Conservation (phyloP, 2,797 vertebrate species). For the Tamandua tetradactyla region DNA sequence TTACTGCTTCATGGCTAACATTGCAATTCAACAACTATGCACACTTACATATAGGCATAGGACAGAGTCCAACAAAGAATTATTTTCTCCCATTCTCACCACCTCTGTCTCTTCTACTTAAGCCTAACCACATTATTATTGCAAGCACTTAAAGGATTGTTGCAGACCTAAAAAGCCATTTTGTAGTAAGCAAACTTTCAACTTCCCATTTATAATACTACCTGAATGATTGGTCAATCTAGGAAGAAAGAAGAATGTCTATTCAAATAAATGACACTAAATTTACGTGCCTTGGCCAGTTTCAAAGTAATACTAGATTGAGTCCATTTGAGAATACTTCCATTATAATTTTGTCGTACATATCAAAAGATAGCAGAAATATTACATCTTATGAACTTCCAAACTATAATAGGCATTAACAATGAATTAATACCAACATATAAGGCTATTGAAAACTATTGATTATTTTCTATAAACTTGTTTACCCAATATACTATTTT, state of each 20-base stretch:
- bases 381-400: not conserved
- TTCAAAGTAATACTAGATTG: constrained; percentile 6
- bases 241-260: not conserved
- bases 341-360: not conserved
- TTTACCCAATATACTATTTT: not conserved
- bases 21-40: not conserved
- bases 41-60: not conserved
- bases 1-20: not conserved
- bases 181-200: not conserved
- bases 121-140: not conserved
- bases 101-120: not conserved
- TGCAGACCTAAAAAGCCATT: not conserved
- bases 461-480: not conserved
- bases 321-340: not conserved
- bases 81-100: not conserved
- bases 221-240: not conserved
- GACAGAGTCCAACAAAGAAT: not conserved
- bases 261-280: not conserved
- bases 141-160: not conserved
- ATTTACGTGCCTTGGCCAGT: not conserved
- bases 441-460: not conserved
- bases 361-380: not conserved
- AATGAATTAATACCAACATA: not conserved
- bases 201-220: not conserved
- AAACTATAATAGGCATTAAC: not conserved